Evolutionary conservation across 37 sponge, comb jelly and placozoan species (phyloP), one percentile per base, ranked within the genome.

Genomic region (Aphrocallistes beatrix): DNA sequence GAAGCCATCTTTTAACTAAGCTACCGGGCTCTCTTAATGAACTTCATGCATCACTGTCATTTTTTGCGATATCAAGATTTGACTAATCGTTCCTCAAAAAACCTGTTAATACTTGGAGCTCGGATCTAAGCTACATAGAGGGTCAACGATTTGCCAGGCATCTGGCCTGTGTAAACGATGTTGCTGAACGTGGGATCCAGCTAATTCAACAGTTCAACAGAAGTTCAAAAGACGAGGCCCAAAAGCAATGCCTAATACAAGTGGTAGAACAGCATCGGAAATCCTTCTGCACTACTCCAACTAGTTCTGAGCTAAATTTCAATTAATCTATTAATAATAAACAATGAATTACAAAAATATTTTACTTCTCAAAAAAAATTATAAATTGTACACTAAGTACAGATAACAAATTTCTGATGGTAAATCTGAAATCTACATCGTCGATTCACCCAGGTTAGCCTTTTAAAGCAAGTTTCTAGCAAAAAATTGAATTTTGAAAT

Each of bases 81-180:
- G 75, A 60, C 75, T 60, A 19, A 60, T 60, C 75, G 75, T 60
- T 60, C 21, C 75, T 60, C 21, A 60, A 60, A 60, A 60, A 60
- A 60, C 75, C 75, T 60, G 8, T 60, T 60, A 60, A 60, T 60
- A 60, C 75, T 60, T 60, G 75, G 8, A 60, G 75, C 34, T 60
- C 32, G 8, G 75, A 60, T 60, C 75, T 60, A 60, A 60, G 75
- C 75, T 60, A 60, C 34, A 60, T 60, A 60, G 75, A 60, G 75
- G 75, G 75, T 60, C 75, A 60, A 60, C 75, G 75, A 60, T 60
- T 60, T 60, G 75, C 75, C n/a, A 60, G 75, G 8, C 8, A 60
- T 60, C n/a, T 60, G 75, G 75, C 75, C 75, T 60, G 75, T 60
- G 75, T 60, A 60, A 60, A 60, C 75, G 75, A 60, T 60, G 75